Percentiles rank a stretch among this genome's conserved stretches.
Evolutionary conservation across 1,140 invertebrate species (phyloP).

Genomic region (Schlechtendalia chinensis): DNA sequence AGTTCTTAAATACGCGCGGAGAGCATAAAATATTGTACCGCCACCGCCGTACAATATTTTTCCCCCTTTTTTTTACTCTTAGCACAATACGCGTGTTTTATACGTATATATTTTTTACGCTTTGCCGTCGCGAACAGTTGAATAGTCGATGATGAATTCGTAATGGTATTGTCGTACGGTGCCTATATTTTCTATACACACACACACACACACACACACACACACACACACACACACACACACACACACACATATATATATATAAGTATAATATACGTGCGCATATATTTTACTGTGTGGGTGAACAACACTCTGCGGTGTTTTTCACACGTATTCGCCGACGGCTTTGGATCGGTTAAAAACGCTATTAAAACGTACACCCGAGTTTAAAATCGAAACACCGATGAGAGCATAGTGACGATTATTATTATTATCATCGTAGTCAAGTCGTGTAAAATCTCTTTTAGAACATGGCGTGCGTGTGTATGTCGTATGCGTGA

Average conservation of each 20-base stretch:
- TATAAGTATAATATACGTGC: not conserved
- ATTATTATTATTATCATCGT: not conserved
- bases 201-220: too few relatives aligned
- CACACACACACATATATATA: not conserved
- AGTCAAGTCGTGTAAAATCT: not conserved
- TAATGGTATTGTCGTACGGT: conserved; percentile 5
- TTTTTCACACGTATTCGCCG: not conserved
- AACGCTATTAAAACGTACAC: not conserved
- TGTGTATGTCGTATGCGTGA: not conserved
- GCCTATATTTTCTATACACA: not conserved
- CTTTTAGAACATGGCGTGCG: not conserved
- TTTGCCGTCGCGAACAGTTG: not conserved
- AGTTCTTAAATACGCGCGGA: not conserved
- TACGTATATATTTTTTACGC: not conserved
- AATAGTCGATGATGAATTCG: conserved; percentile 26
- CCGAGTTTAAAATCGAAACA: conserved; percentile 1
- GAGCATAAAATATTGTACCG: not conserved
- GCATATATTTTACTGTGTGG: not conserved
- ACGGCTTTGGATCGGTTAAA: not conserved
- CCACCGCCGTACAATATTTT: not conserved
- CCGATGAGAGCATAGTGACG: not conserved
- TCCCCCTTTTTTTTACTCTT: not conserved
- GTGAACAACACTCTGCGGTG: not conserved
- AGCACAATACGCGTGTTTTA: not conserved
- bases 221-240: too few relatives aligned